These are phyloP conservation scores for Neocloeon triangulifer DNA, from an alignment of 1,140 invertebrate species.

Conservation along the genomic window DNA sequence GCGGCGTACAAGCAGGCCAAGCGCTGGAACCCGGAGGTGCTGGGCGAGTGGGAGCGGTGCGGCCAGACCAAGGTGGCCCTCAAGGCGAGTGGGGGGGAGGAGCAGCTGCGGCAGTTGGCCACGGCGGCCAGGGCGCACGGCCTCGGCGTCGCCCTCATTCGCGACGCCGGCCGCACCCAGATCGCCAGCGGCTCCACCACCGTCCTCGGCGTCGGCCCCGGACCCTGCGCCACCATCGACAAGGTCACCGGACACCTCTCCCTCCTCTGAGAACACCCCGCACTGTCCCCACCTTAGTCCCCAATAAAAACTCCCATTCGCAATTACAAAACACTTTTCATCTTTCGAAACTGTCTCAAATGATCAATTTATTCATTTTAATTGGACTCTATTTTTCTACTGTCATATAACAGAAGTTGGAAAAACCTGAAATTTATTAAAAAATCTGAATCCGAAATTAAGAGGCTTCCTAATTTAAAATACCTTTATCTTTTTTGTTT, in stretches of 20 bases:
- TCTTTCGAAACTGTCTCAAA: no score
- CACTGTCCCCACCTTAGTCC: no score
- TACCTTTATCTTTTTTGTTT: no score
- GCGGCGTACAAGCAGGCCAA: constrained; percentile 48
- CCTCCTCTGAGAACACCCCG: constrained; percentile 39
- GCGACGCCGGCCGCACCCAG: constrained; percentile 80
- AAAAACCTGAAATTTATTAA: no score
- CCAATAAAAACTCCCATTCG: no score
- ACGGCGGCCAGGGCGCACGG: constrained; percentile 39
- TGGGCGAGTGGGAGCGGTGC: constrained; percentile 48
- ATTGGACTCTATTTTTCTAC: no score
- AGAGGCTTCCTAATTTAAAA: no score
- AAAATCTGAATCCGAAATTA: no score
- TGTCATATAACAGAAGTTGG: no score
- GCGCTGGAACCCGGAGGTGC: constrained; percentile 29
- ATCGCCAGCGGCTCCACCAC: constrained; percentile 65
- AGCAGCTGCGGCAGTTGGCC: constrained; percentile 35
- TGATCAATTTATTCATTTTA: no score
- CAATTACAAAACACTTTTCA: no score
- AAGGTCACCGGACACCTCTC: constrained; percentile 72
- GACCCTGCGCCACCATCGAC: constrained; percentile 45
- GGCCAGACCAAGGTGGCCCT: constrained; percentile 70
- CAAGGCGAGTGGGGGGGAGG: constrained; percentile 31
- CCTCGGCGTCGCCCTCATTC: constrained; percentile 46
- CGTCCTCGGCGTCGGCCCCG: constrained; percentile 78